phyloP scores from a whole-genome alignment of 2,888 invertebrate genomes.

The Pyrrhia umbra region DNA sequence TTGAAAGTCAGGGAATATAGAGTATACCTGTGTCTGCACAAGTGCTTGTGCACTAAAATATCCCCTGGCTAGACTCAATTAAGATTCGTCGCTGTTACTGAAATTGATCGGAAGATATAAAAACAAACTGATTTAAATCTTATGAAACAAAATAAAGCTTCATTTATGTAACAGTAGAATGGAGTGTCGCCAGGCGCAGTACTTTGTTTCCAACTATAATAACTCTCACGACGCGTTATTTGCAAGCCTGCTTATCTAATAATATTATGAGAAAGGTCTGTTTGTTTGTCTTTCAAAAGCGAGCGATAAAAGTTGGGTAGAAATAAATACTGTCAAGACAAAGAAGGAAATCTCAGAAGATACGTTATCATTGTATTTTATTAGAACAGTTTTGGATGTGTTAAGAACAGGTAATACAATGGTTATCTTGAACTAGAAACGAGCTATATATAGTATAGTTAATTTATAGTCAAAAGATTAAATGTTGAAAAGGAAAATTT shows the following conservation, averaged over 20 bases:
- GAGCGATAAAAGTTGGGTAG: conserved; percentile 32
- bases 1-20: too few species aligned
- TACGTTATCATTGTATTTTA: conserved; percentile 32
- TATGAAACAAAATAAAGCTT: conserved; percentile 22
- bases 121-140: conserved; percentile 17
- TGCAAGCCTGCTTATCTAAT: conserved; percentile 36
- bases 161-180: conserved; percentile 22
- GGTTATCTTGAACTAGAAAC: not conserved
- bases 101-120: too few species aligned
- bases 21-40: too few species aligned
- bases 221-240: conserved; percentile 45
- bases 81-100: too few species aligned
- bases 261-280: conserved; percentile 40
- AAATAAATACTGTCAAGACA: conserved; percentile 35
- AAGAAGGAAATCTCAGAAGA: not conserved
- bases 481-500: too few species aligned
- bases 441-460: not conserved
- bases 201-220: conserved; percentile 51
- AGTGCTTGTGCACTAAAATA: too few species aligned
- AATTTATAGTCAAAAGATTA: too few species aligned
- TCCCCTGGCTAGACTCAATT: too few species aligned
- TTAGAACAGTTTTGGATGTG: conserved; percentile 23
- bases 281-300: conserved; percentile 39
- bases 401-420: not conserved
- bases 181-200: conserved; percentile 16